These are phyloP conservation scores for Leptopterna dolabrata DNA, from an alignment of 2,888 invertebrate genomes.

Conservation along the genomic window DNA sequence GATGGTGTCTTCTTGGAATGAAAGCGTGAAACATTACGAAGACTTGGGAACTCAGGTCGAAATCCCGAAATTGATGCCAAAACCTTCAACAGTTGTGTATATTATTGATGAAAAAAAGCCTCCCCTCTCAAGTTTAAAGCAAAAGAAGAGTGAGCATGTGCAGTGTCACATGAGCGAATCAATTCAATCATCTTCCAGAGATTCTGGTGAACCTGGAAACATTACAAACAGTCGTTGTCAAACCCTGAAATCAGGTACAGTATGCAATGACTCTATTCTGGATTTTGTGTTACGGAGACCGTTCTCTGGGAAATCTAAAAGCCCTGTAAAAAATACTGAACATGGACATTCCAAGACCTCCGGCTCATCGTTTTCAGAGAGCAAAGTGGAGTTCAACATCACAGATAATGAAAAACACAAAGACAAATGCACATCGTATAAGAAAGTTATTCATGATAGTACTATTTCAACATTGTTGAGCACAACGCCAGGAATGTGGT, in stretches of 20 bases:
- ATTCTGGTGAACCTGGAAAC: not conserved
- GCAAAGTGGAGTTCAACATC: not conserved
- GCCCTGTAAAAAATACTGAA: not conserved
- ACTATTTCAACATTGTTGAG: not conserved
- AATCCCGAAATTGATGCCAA: not conserved
- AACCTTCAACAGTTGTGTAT: not conserved
- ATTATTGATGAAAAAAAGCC: not conserved
- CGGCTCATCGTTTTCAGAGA: not conserved
- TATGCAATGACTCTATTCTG: not conserved
- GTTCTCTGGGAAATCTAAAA: not conserved
- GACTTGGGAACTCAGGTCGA: not conserved
- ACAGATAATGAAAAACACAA: not conserved
- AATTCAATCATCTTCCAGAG: not conserved
- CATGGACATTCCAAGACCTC: not conserved
- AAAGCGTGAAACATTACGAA: not conserved
- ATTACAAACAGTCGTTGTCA: not conserved
- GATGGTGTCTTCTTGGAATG: not conserved
- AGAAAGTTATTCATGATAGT: not conserved
- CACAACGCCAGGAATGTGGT: not conserved
- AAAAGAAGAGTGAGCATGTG: not conserved
- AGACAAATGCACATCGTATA: not conserved
- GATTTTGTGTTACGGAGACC: conserved; percentile 1
- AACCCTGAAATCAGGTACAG: not conserved
- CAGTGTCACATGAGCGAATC: not conserved
- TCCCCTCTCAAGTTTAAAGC: not conserved